A percentile compares a stretch with the other conserved stretches of the same genome.
phyloP scores from a whole-genome alignment of 2,797 vertebrate genomes.

The Sphenopsis melanotis region DNA sequence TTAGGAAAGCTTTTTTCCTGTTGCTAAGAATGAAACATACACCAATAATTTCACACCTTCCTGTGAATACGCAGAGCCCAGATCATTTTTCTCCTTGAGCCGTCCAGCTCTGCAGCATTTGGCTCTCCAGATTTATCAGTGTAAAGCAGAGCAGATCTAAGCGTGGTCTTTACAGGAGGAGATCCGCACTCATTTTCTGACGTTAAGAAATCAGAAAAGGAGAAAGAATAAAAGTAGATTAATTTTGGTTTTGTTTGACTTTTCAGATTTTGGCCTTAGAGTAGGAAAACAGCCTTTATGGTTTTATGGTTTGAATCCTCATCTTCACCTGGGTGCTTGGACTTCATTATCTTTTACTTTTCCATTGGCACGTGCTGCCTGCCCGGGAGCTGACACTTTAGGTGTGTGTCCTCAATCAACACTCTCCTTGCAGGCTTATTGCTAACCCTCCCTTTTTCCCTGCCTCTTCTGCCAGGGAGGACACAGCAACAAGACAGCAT shows the following conservation, averaged over 20 bases:
- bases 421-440: not conserved
- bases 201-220: not conserved
- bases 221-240: not conserved
- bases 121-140: not conserved
- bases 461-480: not conserved
- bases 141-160: not conserved
- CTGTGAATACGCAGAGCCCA: not conserved
- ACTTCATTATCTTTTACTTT: not conserved
- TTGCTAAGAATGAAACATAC: not conserved
- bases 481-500: not conserved
- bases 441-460: not conserved
- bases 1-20: not conserved
- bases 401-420: not conserved
- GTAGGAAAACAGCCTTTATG: not conserved
- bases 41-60: not conserved
- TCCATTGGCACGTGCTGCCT: not conserved
- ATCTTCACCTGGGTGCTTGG: not conserved
- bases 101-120: not conserved
- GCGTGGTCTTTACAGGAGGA: not conserved
- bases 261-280: not conserved
- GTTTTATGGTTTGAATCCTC: not conserved
- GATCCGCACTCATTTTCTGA: not conserved
- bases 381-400: not conserved
- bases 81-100: not conserved
- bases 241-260: rapidly evolving